Evolutionary conservation across 64 coral and sea anemone genomes (phyloP).

Genomic region (Stichodactyla helianthus): DNA sequence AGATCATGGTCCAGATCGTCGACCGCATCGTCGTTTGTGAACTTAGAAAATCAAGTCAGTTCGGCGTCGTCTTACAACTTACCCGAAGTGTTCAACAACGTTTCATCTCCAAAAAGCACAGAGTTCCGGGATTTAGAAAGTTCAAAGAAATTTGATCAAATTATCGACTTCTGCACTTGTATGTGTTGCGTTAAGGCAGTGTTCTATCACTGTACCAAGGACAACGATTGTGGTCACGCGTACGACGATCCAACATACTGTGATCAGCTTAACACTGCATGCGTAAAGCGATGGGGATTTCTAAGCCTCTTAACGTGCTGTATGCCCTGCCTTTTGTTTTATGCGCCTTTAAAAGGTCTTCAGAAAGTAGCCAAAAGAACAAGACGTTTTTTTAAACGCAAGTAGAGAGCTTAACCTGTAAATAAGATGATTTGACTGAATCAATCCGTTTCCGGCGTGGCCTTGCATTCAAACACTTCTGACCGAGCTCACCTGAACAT

Average conservation of each 20-base stretch:
- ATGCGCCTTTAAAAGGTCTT: conserved; percentile 16
- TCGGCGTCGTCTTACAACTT: background rate
- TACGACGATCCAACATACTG: conserved; percentile 10
- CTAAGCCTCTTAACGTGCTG: conserved; percentile 14
- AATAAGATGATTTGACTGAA: too few relatives aligned
- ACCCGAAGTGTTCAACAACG: background rate
- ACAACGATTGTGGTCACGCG: conserved; percentile 18
- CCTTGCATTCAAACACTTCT: too few relatives aligned
- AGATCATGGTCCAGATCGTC: background rate
- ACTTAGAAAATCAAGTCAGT: background rate
- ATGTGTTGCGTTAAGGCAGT: conserved; percentile 64
- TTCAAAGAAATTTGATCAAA: background rate
- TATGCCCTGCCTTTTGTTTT: conserved; percentile 36
- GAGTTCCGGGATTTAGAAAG: background rate
- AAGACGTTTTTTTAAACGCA: background rate
- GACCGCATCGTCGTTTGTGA: background rate
- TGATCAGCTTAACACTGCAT: conserved; percentile 1
- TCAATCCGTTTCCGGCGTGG: too few relatives aligned
- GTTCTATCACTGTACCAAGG: conserved; percentile 60
- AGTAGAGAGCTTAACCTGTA: background rate
- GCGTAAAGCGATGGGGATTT: conserved; percentile 17
- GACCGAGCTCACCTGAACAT: too few relatives aligned
- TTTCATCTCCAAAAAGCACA: background rate
- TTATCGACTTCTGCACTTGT: conserved; percentile 43
- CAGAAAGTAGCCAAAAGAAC: background rate